Percentiles rank a stretch among this genome's conserved stretches.
Conservation (phyloP, 2,888 invertebrate species). For the Psococerastis gibbosa region DNA sequence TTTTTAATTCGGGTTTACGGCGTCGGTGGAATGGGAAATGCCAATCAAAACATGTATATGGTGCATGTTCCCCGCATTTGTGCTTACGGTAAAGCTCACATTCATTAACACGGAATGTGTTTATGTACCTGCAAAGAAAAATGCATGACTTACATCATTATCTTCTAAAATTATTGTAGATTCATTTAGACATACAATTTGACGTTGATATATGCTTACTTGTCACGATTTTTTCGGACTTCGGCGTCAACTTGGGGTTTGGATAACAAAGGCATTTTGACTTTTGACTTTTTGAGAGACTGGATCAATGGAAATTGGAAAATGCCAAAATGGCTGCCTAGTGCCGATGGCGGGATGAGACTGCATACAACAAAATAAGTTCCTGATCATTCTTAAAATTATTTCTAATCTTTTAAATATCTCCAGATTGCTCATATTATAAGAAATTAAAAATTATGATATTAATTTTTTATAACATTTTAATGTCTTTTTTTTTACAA, state of each 20-base stretch:
- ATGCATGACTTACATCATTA: no score
- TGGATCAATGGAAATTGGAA: no score
- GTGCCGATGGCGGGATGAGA: no score
- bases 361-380: constrained; percentile 42
- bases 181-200: constrained; percentile 17
- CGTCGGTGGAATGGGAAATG: constrained; percentile 99
- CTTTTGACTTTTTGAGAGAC: constrained; percentile 34
- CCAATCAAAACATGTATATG: constrained; percentile 99
- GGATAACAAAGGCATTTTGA: constrained; percentile 79
- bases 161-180: no score
- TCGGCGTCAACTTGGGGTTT: constrained; percentile 83
- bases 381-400: no score
- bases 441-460: no score
- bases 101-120: constrained; percentile 98
- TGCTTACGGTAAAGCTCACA: constrained; percentile 98
- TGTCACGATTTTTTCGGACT: constrained; percentile 97
- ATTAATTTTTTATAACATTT: no score
- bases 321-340: no score
- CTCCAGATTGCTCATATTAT: no score
- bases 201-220: constrained; percentile 47
- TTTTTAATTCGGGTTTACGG: constrained; percentile 78
- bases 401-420: no score
- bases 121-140: constrained; percentile 68
- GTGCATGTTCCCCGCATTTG: constrained; percentile 99
- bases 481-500: no score